Evolutionary conservation across 2,797 vertebrate species (phyloP), one percentile per base, ranked within the genome.

Genomic region (Cygnus olor): DNA sequence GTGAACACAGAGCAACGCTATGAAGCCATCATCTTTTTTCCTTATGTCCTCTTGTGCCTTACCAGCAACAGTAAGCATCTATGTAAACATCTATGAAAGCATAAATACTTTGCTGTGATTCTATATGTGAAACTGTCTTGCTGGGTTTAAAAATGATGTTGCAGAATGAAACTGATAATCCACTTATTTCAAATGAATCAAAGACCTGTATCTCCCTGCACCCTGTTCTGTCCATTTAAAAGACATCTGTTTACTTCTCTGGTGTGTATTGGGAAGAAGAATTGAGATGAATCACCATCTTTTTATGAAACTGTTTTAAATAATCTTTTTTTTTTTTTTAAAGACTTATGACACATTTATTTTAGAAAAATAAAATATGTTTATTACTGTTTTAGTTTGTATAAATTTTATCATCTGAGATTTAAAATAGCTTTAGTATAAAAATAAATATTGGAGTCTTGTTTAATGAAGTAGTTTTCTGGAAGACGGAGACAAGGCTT

Each of bases 401-500:
- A 91, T 84, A 88, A 36, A 74, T 88, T 78, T 83, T 78, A 72
- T 90, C 20, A 63, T 72, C 18, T 18, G 14, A 74, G 45, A 69
- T 40, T 82, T 61, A 92, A 97, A 95, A 83, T 56, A 54, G 2
- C 11, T 45, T 25, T 45, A 49, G 18, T 80, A 64, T 68, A 57
- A 89, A 94, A 93, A 87, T 70, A 89, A 91, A 66, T 71, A 80
- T 14, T 72, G 27, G 19, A 61, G 22, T 74, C 56, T 51, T 77
- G 40, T 80, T 83, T 58, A 89, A 92, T 92, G 32, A 80, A 90
- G 47, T 58, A 64, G 17, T 0, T 2, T 86, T 95, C 92, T 74
- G 73, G 19, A 86, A 87, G 63, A 42, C 65, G 60, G 21, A 84
- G 88, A 80, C 84, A 93, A 21, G 40, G 12, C 40, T 94, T 95